Percentiles rank a stretch among this genome's conserved stretches.
These are phyloP conservation scores for Sphinx pinastri DNA, from an alignment of 2,888 invertebrate species.

Conservation along the genomic window DNA sequence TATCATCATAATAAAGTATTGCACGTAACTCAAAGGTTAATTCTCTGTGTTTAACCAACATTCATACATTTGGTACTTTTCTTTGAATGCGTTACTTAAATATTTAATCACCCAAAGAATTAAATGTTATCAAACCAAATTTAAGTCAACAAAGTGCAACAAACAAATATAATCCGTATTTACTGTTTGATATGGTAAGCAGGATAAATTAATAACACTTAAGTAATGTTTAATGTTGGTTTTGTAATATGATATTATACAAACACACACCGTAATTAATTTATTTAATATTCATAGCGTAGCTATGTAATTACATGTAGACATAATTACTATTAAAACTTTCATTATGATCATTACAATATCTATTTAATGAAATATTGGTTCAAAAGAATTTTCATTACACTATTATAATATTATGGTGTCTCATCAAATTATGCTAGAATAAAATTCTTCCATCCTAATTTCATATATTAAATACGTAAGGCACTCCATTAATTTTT, in stretches of 20 bases:
- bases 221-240: neutral
- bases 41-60: neutral
- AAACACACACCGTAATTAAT: constrained; percentile 14
- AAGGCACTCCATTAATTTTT: constrained; percentile 83
- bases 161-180: neutral
- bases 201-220: constrained; percentile 1
- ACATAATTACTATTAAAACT: constrained; percentile 61
- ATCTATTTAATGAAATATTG: constrained; percentile 72
- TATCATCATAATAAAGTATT: constrained; percentile 34
- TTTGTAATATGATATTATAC: constrained; percentile 26
- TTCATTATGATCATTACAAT: constrained; percentile 68
- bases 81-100: neutral
- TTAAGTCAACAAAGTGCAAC: neutral
- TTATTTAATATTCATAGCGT: constrained; percentile 30
- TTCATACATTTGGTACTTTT: neutral
- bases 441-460: constrained; percentile 82
- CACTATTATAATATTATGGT: constrained; percentile 76
- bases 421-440: constrained; percentile 83
- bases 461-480: constrained; percentile 83
- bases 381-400: constrained; percentile 74
- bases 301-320: constrained; percentile 44
- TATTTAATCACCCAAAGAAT: neutral
- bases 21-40: constrained; percentile 13
- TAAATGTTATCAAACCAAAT: neutral
- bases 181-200: neutral